These are phyloP conservation scores for Strix aluco DNA, from an alignment of 2,113 vertebrate genomes.

Conservation along the genomic window DNA sequence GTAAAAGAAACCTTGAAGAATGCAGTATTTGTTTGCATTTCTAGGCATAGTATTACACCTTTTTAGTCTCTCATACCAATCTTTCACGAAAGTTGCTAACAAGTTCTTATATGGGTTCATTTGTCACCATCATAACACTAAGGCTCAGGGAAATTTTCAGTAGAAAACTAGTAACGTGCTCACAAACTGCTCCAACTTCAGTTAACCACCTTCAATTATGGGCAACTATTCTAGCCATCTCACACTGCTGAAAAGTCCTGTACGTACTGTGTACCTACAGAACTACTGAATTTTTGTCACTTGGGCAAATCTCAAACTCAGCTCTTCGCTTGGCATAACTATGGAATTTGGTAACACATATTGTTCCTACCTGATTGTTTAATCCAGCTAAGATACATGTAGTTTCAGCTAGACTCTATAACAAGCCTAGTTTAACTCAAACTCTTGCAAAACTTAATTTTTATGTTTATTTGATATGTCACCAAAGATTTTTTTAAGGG, in stretches of 20 bases:
- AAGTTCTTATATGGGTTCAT: not conserved
- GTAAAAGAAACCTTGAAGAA: not conserved
- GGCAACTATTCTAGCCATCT: not conserved
- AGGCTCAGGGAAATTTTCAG: not conserved
- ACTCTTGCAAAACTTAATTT: not conserved
- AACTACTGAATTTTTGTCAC: not conserved
- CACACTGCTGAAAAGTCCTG: not conserved
- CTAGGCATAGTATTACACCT: not conserved
- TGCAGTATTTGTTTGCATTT: not conserved
- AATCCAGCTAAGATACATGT: not conserved
- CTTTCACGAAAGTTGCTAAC: not conserved
- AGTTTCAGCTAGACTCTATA: not conserved
- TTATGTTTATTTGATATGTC: not conserved
- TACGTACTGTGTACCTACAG: not conserved
- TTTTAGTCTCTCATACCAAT: not conserved
- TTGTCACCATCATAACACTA: not conserved
- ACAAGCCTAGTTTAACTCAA: not conserved
- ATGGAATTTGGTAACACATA: not conserved
- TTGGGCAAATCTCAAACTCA: not conserved
- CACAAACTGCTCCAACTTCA: not conserved
- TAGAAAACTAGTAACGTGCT: not conserved
- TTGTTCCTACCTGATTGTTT: not conserved
- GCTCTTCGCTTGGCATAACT: not conserved
- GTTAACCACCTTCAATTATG: not conserved
- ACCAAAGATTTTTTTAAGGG: not conserved